Evolutionary conservation across 2,888 invertebrate genomes (phyloP).

Genomic region (Agrochola litura): DNA sequence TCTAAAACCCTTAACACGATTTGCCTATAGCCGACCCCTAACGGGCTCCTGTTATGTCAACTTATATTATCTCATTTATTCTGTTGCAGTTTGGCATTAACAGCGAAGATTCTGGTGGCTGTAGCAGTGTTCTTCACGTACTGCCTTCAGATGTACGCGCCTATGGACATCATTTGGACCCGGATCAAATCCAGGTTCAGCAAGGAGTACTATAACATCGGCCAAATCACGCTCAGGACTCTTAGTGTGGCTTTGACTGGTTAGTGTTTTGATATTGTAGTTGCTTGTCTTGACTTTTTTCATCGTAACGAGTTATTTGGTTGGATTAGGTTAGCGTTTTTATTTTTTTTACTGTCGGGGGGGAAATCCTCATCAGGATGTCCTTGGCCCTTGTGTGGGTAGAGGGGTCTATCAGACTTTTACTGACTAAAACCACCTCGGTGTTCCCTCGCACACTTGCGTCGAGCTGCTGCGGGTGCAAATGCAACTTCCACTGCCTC

Average conservation of each 20-base stretch:
- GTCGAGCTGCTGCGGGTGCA: too few species aligned
- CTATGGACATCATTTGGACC: slow-evolving; percentile 97
- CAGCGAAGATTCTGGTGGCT: slow-evolving; percentile 95
- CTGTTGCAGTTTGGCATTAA: slow-evolving; percentile 92
- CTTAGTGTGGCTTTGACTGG: slow-evolving; percentile 86
- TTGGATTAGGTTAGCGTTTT: neutral
- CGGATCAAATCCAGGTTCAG: slow-evolving; percentile 87
- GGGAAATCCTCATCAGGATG: too few species aligned
- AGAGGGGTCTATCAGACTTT: too few species aligned
- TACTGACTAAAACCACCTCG: too few species aligned
- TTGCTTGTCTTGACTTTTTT: neutral
- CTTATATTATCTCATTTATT: neutral
- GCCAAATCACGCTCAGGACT: slow-evolving; percentile 87
- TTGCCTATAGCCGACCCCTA: too few species aligned
- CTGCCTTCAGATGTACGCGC: slow-evolving; percentile 98
- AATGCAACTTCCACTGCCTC: too few species aligned
- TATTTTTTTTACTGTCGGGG: too few species aligned
- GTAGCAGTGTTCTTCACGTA: slow-evolving; percentile 97
- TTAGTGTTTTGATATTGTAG: slow-evolving; percentile 51
- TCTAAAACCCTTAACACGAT: too few species aligned
- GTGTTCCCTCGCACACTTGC: too few species aligned
- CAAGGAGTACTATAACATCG: slow-evolving; percentile 84
- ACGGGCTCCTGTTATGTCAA: neutral
- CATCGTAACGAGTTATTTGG: neutral
- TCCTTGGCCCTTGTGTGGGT: too few species aligned